Base-by-base conservation (phyloP, 2,113 vertebrate species). In the Microcebus lehilahytsara region DNA sequence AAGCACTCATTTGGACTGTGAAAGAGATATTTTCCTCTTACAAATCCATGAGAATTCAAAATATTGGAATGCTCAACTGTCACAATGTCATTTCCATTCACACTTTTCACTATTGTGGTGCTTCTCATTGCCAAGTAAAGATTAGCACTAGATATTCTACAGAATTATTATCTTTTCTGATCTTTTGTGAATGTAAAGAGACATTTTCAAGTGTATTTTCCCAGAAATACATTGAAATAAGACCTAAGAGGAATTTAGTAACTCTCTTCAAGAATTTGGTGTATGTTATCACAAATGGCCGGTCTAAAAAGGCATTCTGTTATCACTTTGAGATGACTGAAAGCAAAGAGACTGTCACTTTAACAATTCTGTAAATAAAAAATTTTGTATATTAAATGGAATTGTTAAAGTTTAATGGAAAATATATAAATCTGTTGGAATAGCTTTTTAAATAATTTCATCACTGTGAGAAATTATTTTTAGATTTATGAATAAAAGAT, bases 121-220 rank as follows among this genome's bases (percentile, higher is more conserved):
- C 72, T 91, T 95, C 30, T 87, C 32, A 91, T n/a, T 86, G 51
- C 60, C 67, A 90, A 93, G 64, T 51, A 69, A 90, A 87, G n/a
- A 91, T 87, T 93, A 87, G 23, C 60, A 81, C 19, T 75, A 79
- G 49, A 58, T 49, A 74, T 9, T 85, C 16, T 37, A 46, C 60
- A 95, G 40, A 80, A 80, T 74, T 92, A 42, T 46, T 32, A 17
- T 27, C 49, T 77, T 46, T 96, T 49, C 37, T 42, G 32, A 11
- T 27, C 13, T 66, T 89, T 92, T 85, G 49, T 81, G n/a, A 93
- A 34, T 51, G 9, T 62, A 42, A 85, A 89, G 49, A 71, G 32
- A 80, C 2, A 95, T 85, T 67, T 96, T 56, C 22, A 93, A 79
- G 37, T 69, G 17, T 46, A 75, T 49, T 67, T 84, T 93, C 51